Percentiles rank a stretch among this genome's conserved stretches.
These are phyloP conservation scores for Agrotis puta DNA, from an alignment of 2,888 invertebrate species.

Conservation along the genomic window DNA sequence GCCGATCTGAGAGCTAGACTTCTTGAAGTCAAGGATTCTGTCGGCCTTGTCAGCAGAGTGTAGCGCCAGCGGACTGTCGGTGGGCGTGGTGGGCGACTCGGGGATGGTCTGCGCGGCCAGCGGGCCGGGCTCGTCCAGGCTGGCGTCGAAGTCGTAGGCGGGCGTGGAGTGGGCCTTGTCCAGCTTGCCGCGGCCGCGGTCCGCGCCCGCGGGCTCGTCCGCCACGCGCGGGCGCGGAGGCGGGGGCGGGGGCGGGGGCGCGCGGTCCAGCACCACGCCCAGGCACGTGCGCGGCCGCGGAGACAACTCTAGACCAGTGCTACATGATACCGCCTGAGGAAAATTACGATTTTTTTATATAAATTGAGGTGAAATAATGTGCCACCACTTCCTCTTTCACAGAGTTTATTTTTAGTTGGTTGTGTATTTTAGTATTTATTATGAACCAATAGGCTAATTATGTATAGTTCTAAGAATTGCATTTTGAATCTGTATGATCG, in stretches of 20 bases:
- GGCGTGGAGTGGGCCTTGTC: slow-evolving; percentile 96
- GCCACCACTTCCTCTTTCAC: too few species aligned
- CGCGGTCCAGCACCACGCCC: slow-evolving; percentile 81
- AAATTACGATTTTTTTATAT: too few species aligned
- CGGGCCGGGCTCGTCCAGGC: slow-evolving; percentile 69
- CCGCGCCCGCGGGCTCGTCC: slow-evolving; percentile 52
- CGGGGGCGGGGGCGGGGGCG: slow-evolving; percentile 55
- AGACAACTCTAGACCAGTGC: slow-evolving; percentile 93
- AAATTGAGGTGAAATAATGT: too few species aligned
- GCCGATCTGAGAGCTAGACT: slow-evolving; percentile 82
- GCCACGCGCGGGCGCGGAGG: slow-evolving; percentile 47
- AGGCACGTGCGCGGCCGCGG: slow-evolving; percentile 93
- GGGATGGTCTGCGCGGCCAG: slow-evolving; percentile 79
- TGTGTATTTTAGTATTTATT: too few species aligned
- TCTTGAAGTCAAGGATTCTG: slow-evolving; percentile 84
- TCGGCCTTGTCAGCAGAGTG: slow-evolving; percentile 78
- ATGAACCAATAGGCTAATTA: too few species aligned
- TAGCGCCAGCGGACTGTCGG: slow-evolving; percentile 76
- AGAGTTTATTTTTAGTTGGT: too few species aligned
- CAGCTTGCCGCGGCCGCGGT: slow-evolving; percentile 84
- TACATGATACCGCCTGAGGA: slow-evolving; percentile 93
- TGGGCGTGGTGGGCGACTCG: slow-evolving; percentile 80
- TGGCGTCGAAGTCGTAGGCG: slow-evolving; percentile 92
- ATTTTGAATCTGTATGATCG: too few species aligned
- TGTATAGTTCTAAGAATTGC: too few species aligned